phyloP scores from a whole-genome alignment of 1,140 invertebrate species.

The Diachasmimorpha longicaudata region DNA sequence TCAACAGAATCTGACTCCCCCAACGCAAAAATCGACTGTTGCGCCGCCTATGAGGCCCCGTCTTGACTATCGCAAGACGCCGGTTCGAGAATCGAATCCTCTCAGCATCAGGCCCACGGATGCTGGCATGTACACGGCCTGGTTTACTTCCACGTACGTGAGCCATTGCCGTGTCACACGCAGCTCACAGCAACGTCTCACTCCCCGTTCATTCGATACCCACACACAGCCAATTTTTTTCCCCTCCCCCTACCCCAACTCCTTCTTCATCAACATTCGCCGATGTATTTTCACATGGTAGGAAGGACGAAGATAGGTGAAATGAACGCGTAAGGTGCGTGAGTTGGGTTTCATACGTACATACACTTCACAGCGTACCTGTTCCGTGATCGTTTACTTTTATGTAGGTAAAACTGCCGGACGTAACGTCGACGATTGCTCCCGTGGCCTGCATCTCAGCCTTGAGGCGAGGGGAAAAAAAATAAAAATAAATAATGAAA shows the following conservation, averaged over 20 bases:
- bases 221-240: conserved; percentile 14
- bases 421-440: conserved; percentile 28
- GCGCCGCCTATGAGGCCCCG: too few species aligned
- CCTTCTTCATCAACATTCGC: neutral
- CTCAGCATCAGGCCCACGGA: conserved; percentile 2
- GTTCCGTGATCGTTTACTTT: neutral
- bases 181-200: conserved; percentile 27
- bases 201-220: conserved; percentile 18
- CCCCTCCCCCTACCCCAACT: neutral
- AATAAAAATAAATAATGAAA: neutral
- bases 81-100: neutral
- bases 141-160: conserved; percentile 56
- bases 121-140: conserved; percentile 53
- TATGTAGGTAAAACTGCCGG: conserved; percentile 29
- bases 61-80: too few species aligned
- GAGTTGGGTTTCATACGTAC: conserved; percentile 34
- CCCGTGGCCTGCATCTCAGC: conserved; percentile 49
- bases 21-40: too few species aligned
- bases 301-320: conserved; percentile 2
- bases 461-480: conserved; percentile 28
- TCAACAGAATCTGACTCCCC: conserved; percentile 28
- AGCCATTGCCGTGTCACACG: conserved; percentile 25
- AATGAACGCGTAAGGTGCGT: conserved; percentile 28
- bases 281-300: conserved; percentile 11
- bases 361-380: conserved; percentile 37